Conservation (phyloP, 2,888 invertebrate species). For the Cryptops parisi region DNA sequence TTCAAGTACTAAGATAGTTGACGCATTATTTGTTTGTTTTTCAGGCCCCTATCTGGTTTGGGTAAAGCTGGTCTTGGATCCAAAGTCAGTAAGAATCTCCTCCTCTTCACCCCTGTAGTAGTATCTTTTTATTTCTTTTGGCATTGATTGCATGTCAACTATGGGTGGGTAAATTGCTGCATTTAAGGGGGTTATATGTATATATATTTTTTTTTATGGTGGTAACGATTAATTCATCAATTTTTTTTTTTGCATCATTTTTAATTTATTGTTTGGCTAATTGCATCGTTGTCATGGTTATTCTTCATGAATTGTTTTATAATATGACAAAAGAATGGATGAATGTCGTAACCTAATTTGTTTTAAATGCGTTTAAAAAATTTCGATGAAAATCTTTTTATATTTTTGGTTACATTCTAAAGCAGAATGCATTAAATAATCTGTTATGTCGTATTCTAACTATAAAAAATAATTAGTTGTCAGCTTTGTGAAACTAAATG, state of each 20-base stretch:
- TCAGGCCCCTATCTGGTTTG: conserved; percentile 35
- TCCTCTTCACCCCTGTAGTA: conserved; percentile 4
- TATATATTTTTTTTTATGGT: background rate
- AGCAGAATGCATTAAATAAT: no score
- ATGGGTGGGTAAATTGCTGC: no score
- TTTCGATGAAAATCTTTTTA: background rate
- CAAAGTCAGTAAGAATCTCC: conserved; percentile 98
- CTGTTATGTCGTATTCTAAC: no score
- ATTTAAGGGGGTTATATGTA: background rate
- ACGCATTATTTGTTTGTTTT: conserved; percentile 16
- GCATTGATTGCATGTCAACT: no score
- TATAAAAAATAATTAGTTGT: no score
- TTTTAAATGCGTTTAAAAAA: no score
- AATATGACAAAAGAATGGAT: no score
- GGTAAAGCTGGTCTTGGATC: conserved; percentile 60
- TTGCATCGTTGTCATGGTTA: no score
- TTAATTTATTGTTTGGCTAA: background rate
- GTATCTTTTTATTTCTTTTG: background rate
- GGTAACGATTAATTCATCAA: background rate
- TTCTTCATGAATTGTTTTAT: no score
- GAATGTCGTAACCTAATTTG: no score
- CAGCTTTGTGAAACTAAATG: no score
- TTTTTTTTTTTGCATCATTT: background rate
- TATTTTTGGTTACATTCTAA: background rate
- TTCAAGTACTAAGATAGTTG: no score